Evolutionary conservation across 2,797 vertebrate genomes (phyloP), one percentile per base, ranked within the genome.

Genomic region (Sciurus vulgaris): DNA sequence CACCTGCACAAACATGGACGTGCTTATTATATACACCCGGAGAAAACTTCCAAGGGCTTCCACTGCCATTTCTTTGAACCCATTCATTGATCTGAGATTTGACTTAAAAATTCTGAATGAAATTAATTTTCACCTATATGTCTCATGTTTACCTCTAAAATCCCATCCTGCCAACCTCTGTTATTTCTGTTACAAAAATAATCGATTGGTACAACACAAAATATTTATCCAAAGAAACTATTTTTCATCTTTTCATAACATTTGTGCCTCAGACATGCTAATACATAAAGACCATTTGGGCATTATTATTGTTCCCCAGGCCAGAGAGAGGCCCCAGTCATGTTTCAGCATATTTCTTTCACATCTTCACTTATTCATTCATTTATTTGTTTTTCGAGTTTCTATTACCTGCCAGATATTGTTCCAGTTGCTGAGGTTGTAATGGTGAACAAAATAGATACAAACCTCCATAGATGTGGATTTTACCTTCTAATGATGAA

Each of bases 111-210:
- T 41, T 78, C 35, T 41, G 49, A 10, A 49, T 74, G 84, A 92
- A 74, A 73, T 82, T 77, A 83, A 65, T 73, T 86, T 84, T 87
- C 74, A 74, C 33, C 30, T 78, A 6, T 35, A 92, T 56, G 47
- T 90, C 69, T 94, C 61, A 89, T 54, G 28, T 86, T 94, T 81
- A 89, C 30, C 28, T 81, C 85, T 90, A 44, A 84, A 73, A 82
- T 79, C 41, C 11, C 24, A 51, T 35, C n/a, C 35, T 26, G 28
- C 76, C 35, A 76, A 72, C 54, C 41, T 93, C 67, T 38, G 2
- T 78, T 69, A 86, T 49, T 33, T 7, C 22, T 77, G 14, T 56
- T 61, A 74, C 20, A 54, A 20, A 85, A 72, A 51, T 7, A 91
- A n/a, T 86, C 24, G 20, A 87, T 2, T 22, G 56, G 83, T 47